Evolutionary conservation across 2,888 invertebrate species (phyloP).

Genomic region (Steinernema hermaphroditum): DNA sequence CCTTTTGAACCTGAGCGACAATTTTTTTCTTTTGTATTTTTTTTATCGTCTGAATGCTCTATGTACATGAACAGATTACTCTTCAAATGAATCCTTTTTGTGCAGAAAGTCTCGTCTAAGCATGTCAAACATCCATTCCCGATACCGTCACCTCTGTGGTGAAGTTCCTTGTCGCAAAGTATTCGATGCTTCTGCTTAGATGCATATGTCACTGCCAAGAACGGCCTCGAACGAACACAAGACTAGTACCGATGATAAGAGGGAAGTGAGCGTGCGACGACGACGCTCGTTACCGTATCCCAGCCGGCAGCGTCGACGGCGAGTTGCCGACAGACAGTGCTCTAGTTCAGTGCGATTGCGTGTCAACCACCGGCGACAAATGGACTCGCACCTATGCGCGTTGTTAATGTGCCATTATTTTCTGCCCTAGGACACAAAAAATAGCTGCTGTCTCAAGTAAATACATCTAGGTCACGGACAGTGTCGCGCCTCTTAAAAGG

Average conservation of each 20-base stretch:
- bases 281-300: slow-evolving; percentile 19
- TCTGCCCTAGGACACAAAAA: slow-evolving; percentile 21
- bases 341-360: slow-evolving; percentile 23
- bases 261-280: neutral
- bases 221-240: slow-evolving; percentile 9
- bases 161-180: neutral
- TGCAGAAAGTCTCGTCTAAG: neutral
- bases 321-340: neutral
- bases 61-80: too few species aligned
- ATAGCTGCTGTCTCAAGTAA: neutral
- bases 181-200: neutral
- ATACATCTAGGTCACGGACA: slow-evolving; percentile 19
- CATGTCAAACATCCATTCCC: too few species aligned
- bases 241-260: neutral
- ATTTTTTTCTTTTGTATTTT: neutral
- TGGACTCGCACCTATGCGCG: slow-evolving; percentile 22
- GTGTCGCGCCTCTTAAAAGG: neutral
- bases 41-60: neutral
- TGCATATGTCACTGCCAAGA: neutral
- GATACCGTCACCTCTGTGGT: too few species aligned
- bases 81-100: neutral
- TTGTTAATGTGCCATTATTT: slow-evolving; percentile 24
- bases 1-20: too few species aligned
- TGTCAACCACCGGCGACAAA: slow-evolving; percentile 30
- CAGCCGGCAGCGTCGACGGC: neutral